These are phyloP conservation scores for Strigamia transsilvanica DNA, from an alignment of 2,888 invertebrate genomes.

Conservation along the genomic window DNA sequence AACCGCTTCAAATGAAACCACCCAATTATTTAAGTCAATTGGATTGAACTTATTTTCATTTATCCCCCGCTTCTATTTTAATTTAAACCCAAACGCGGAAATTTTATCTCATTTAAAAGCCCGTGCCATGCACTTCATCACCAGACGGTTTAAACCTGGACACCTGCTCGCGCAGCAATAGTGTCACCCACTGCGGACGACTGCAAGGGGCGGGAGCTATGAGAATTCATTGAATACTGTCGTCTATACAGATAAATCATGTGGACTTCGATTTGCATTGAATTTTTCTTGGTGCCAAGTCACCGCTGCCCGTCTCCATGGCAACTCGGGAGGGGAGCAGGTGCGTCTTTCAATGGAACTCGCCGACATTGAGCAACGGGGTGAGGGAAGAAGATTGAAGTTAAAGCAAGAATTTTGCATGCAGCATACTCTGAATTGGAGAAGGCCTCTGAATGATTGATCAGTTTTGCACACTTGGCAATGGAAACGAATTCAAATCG, in stretches of 20 bases:
- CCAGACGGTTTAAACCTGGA: background rate
- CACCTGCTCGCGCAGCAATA: background rate
- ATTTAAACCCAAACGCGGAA: background rate
- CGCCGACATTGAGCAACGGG: conserved; percentile 36
- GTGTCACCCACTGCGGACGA: conserved; percentile 42
- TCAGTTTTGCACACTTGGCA: conserved; percentile 7
- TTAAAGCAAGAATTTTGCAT: conserved; percentile 37
- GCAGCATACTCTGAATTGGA: conserved; percentile 2
- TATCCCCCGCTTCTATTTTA: too few species aligned
- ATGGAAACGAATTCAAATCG: background rate
- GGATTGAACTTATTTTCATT: background rate
- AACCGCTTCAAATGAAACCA: conserved; percentile 16
- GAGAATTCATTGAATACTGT: conserved; percentile 22
- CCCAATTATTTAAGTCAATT: conserved; percentile 43
- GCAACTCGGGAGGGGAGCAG: conserved; percentile 46
- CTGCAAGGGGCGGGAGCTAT: background rate
- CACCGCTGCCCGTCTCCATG: conserved; percentile 31
- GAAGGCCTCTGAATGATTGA: conserved; percentile 47
- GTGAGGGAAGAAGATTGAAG: conserved; percentile 43
- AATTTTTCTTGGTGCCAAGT: conserved; percentile 45
- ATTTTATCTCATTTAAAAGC: background rate
- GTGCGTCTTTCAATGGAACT: conserved; percentile 50
- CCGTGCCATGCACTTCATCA: background rate
- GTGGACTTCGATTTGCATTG: conserved; percentile 49
- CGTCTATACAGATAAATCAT: conserved; percentile 50